Conservation (phyloP, 2,113 vertebrate species). For the Paradoxurus hermaphroditus region DNA sequence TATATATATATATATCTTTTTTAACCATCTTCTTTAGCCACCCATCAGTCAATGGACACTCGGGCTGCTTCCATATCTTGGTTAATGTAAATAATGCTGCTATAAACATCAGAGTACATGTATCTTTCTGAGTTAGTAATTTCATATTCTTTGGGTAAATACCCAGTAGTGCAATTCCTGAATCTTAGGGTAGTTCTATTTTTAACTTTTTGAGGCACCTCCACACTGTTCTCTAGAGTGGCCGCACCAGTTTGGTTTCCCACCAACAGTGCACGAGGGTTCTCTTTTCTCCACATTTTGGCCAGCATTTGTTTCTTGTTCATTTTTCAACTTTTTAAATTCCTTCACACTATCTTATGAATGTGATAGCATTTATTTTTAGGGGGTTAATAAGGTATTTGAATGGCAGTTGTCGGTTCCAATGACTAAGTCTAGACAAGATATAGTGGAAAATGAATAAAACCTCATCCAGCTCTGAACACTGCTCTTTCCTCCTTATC, state of each 20-base stretch:
- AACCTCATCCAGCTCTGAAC: not conserved
- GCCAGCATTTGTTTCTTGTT: not conserved
- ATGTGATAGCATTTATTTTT: not conserved
- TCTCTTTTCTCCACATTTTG: not conserved
- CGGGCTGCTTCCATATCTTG: not conserved
- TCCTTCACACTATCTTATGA: not conserved
- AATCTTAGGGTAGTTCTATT: not conserved
- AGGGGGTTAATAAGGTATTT: not conserved
- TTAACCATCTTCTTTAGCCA: not conserved
- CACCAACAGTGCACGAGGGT: not conserved
- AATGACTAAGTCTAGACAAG: not conserved
- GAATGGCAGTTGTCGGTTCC: not conserved
- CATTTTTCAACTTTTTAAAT: not conserved
- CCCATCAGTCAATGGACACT: not conserved
- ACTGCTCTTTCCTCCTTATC: not conserved
- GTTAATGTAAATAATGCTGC: not conserved
- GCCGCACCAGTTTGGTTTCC: not conserved
- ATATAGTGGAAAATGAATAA: not conserved
- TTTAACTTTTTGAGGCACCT: not conserved
- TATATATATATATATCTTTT: too few relatives aligned
- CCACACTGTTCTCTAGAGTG: too few relatives aligned
- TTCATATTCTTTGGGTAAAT: not conserved
- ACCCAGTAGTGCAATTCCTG: not conserved
- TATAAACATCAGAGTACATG: too few relatives aligned
- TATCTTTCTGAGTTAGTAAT: not conserved